phyloP scores from a whole-genome alignment of 2,797 vertebrate genomes.

The Poeciliopsis turneri region DNA sequence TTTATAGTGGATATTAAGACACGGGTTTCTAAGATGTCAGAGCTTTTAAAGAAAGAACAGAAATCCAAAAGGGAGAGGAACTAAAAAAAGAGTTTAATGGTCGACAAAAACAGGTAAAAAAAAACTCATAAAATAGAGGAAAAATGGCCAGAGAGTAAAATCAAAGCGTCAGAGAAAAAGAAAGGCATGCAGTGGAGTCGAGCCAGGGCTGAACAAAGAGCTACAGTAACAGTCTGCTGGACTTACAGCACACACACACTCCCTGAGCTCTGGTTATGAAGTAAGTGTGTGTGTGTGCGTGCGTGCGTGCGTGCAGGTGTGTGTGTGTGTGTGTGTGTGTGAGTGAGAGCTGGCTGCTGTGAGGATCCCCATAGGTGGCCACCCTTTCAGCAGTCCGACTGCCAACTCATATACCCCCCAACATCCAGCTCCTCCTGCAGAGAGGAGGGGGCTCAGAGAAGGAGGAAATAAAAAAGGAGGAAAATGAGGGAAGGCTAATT shows the following conservation, averaged over 20 bases:
- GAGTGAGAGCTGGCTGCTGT: slow-evolving; percentile 50
- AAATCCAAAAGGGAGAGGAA: not conserved
- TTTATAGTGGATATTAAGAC: not conserved
- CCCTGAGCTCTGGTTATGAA: slow-evolving; percentile 43
- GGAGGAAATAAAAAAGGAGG: slow-evolving; percentile 21
- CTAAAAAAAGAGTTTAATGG: not conserved
- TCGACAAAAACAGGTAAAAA: not conserved
- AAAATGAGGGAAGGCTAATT: not conserved
- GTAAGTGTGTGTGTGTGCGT: slow-evolving; percentile 16
- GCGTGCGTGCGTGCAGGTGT: slow-evolving; percentile 7
- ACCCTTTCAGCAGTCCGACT: slow-evolving; percentile 69
- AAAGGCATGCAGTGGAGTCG: slow-evolving; percentile 52
- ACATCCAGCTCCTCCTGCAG: slow-evolving; percentile 60
- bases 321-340: slow-evolving; percentile 15
- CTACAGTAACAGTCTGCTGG: slow-evolving; percentile 77
- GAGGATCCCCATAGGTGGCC: slow-evolving; percentile 70
- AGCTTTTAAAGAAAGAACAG: not conserved
- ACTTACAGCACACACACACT: slow-evolving; percentile 57
- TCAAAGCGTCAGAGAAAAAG: slow-evolving; percentile 13
- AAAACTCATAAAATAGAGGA: not conserved
- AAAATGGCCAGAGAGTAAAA: not conserved
- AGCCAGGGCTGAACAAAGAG: slow-evolving; percentile 76
- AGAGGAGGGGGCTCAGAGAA: slow-evolving; percentile 31
- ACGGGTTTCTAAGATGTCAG: not conserved
- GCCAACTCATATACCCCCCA: slow-evolving; percentile 69